Evolutionary conservation across 2,797 vertebrate genomes (phyloP).

Genomic region (Amblyopsis hoosieri): DNA sequence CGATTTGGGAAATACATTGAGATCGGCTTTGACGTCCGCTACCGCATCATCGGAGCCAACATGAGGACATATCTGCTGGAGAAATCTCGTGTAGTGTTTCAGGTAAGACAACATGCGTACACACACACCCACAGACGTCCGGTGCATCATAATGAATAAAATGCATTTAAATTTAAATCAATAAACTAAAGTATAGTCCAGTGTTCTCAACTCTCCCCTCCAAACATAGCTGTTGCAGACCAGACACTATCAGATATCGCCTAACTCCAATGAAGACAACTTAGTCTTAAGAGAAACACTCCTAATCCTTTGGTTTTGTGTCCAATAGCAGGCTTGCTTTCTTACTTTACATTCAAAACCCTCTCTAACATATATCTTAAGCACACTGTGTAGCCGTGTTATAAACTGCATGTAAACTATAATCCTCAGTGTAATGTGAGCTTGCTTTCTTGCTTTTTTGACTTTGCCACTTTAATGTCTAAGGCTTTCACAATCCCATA

Average conservation of each 20-base stretch:
- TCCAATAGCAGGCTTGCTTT: neutral
- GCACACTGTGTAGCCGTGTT: too few species aligned
- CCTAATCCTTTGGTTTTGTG: neutral
- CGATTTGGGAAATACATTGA: conserved; percentile 99
- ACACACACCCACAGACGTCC: neutral
- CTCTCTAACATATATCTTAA: too few species aligned
- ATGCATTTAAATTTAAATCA: too few species aligned
- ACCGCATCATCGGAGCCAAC: conserved; percentile 94
- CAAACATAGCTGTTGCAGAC: too few species aligned
- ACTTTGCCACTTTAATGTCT: neutral
- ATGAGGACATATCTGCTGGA: conserved; percentile 99
- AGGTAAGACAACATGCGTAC: conserved; percentile 77
- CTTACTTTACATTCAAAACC: neutral
- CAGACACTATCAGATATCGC: too few species aligned
- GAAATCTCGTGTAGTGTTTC: conserved; percentile 96
- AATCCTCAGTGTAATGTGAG: too few species aligned
- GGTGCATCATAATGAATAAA: neutral
- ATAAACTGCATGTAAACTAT: too few species aligned
- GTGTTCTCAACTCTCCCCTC: too few species aligned
- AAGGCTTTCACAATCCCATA: neutral
- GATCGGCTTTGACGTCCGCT: conserved; percentile 93
- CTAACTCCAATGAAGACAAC: too few species aligned
- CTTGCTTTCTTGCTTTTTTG: too few species aligned
- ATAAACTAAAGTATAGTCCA: too few species aligned
- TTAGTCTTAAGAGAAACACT: too few species aligned